phyloP scores from a whole-genome alignment of 92 coral and sea anemone species.

The Phenganax subtilis region DNA sequence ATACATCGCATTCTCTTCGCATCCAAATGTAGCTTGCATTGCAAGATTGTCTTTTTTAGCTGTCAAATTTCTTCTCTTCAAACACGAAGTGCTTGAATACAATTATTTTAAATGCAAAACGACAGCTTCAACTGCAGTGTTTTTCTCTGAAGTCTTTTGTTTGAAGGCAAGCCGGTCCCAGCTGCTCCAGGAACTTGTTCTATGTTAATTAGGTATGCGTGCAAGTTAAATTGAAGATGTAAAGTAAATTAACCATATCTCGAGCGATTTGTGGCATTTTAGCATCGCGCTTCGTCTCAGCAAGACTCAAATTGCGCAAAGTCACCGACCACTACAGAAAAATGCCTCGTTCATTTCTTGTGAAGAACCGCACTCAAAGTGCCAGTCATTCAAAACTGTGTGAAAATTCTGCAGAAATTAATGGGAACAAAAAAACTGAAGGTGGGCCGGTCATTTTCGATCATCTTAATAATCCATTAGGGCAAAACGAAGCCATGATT shows the following conservation, averaged over 20 bases:
- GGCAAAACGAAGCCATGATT: slow-evolving; percentile 13
- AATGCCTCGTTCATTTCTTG: slow-evolving; percentile 19
- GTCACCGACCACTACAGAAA: not conserved
- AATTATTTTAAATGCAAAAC: not conserved
- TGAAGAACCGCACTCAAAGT: not conserved
- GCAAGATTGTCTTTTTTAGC: not conserved
- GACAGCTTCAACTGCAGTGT: not conserved
- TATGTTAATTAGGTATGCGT: slow-evolving; percentile 40
- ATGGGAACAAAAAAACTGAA: not conserved
- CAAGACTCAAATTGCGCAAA: slow-evolving; percentile 21
- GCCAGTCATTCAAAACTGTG: not conserved
- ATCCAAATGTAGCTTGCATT: not conserved
- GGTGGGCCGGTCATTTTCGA: not conserved
- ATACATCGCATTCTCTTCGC: no score
- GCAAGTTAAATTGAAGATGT: slow-evolving; percentile 21
- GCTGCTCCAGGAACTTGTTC: slow-evolving; percentile 19
- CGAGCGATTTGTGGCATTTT: slow-evolving; percentile 28
- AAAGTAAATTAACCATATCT: slow-evolving; percentile 34
- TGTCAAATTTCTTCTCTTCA: not conserved
- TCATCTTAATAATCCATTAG: slow-evolving; percentile 22
- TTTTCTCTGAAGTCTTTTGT: slow-evolving; percentile 21
- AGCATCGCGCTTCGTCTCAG: not conserved
- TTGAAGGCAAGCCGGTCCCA: slow-evolving; percentile 27
- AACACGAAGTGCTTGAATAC: not conserved
- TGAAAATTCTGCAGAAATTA: not conserved